Percentiles rank a stretch among this genome's conserved stretches.
Conservation (phyloP, 2,888 invertebrate genomes). For the Machimus rusticus region DNA sequence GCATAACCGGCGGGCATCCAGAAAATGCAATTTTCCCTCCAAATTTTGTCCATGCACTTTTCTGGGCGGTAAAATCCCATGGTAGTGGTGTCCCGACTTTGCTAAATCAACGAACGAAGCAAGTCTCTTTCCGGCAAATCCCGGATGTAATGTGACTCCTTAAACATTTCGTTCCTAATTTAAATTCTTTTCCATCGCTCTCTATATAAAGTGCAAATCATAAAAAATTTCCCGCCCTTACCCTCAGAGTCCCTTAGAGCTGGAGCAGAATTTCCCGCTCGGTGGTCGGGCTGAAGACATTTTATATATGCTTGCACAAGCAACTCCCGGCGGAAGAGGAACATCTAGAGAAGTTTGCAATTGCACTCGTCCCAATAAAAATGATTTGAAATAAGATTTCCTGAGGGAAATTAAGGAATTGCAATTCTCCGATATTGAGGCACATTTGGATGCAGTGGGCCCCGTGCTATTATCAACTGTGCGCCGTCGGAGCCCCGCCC, state of each 20-base stretch:
- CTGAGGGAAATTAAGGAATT: constrained; percentile 39
- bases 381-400: constrained; percentile 41
- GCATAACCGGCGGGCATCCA: background rate
- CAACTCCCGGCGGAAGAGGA: background rate
- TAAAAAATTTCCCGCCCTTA: background rate
- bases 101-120: background rate
- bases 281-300: background rate
- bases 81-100: background rate
- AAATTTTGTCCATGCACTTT: background rate
- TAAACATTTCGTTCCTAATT: constrained; percentile 5
- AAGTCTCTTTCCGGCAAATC: background rate
- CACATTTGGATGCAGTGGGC: constrained; percentile 33
- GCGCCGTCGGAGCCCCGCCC: background rate
- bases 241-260: background rate
- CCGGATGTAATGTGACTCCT: background rate
- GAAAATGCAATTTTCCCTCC: background rate
- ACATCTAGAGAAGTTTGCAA: constrained; percentile 23
- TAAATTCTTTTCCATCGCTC: background rate
- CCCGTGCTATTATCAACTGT: background rate
- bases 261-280: background rate
- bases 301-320: constrained; percentile 11
- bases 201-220: background rate
- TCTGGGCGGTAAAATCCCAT: background rate
- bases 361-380: constrained; percentile 38
- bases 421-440: constrained; percentile 30